Base-by-base conservation (phyloP, 2,888 invertebrate genomes). In the Cephus nigrinus region DNA sequence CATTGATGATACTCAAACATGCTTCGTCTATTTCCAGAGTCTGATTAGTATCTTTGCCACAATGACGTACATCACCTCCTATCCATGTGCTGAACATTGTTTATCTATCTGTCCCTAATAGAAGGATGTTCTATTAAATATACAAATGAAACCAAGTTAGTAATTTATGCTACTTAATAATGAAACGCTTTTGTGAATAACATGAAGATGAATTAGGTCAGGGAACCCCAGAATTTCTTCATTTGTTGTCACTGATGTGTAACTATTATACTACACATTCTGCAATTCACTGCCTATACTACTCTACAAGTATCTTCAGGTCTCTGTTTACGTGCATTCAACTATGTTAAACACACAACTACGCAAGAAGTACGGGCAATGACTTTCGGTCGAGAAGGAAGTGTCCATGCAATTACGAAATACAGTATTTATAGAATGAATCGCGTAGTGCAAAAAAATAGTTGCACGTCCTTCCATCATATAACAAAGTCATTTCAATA, bases 1-100 rank as follows among this genome's bases (percentile, higher is more conserved):
- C 30, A 76, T 90, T 91, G 5, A 85, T 0, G 74, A 91, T 83
- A 30, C 82, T 88, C 0, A 92, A 83, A 80, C 90, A 91, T 4
- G 91, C 91, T 76, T 90, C 80, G 33, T 92, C 91, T 74, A 92
- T 85, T 12, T 84, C 86, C n/a, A 91, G 86, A 4, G 83, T 79
- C 55, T 72, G 77, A 68, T 86, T 88, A 12, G 81, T 34, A 79
- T 85, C 76, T 1, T 74, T n/a, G 35, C 74, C 71, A 71, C 71
- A 71, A 55, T 55, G 23, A 55, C 4, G 23, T 3, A 23, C 55
- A 55, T 15, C 55, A 23, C 55, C 55, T 23, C 55, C 23, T 23
- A 55, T 23, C 55, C 55, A 55, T 23, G 55, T 55, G 23, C 55
- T 55, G 55, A 55, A 55, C 55, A 55, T 55, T 55, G 23, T 55